These are phyloP conservation scores for Biston betularia DNA, from an alignment of 2,888 invertebrate genomes.

Conservation along the genomic window DNA sequence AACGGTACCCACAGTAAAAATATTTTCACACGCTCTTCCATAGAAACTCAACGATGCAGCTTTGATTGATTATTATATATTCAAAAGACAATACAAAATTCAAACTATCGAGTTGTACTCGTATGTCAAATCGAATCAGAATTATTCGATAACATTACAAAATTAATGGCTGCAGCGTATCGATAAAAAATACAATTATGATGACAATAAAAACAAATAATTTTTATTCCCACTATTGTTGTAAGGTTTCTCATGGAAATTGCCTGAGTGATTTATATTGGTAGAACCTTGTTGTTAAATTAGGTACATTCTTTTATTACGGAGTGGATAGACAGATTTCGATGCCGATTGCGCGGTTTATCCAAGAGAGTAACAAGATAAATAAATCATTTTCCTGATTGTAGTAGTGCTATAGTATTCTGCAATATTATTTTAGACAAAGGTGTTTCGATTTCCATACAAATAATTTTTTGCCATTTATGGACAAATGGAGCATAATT, in stretches of 20 bases:
- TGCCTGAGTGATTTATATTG: conserved; percentile 46
- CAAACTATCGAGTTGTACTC: conserved; percentile 15
- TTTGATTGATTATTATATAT: conserved; percentile 23
- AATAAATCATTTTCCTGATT: no score
- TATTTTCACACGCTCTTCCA: not conserved
- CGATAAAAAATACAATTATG: conserved; percentile 31
- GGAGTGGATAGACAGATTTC: not conserved
- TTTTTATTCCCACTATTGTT: conserved; percentile 52
- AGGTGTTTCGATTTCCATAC: no score
- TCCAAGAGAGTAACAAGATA: no score
- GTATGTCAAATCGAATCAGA: conserved; percentile 22
- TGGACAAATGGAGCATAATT: no score
- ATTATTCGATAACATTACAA: conserved; percentile 29
- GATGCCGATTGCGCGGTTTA: no score
- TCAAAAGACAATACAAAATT: conserved; percentile 30
- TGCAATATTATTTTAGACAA: no score
- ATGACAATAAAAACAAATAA: conserved; percentile 26
- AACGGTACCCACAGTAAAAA: not conserved
- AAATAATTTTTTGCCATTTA: no score
- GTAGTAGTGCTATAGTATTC: no score
- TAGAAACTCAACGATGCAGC: not conserved
- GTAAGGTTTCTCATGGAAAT: conserved; percentile 55
- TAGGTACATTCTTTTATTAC: not conserved
- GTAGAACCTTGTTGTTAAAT: not conserved
- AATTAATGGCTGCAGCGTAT: conserved; percentile 34